Evolutionary conservation across 2,888 invertebrate species (phyloP).

Genomic region (Latheticus oryzae): DNA sequence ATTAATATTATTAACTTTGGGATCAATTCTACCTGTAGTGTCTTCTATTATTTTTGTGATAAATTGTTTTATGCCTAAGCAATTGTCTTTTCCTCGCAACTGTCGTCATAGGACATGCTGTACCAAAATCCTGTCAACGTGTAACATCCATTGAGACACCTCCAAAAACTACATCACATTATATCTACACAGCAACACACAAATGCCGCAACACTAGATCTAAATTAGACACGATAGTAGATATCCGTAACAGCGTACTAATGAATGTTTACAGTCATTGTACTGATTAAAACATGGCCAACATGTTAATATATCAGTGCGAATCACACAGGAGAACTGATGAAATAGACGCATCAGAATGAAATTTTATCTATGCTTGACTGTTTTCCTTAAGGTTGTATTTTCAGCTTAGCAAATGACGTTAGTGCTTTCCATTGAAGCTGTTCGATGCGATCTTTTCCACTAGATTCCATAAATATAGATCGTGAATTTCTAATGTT

Average conservation of each 20-base stretch:
- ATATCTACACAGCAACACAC: slow-evolving; percentile 1
- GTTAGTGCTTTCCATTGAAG: slow-evolving; percentile 23
- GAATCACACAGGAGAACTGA: slow-evolving; percentile 15
- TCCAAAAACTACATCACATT: slow-evolving; percentile 24
- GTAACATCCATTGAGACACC: slow-evolving; percentile 14
- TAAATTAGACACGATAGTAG: slow-evolving; percentile 12
- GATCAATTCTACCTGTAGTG: slow-evolving; percentile 44
- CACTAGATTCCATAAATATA: no score
- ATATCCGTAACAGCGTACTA: slow-evolving; percentile 17
- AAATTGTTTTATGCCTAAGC: slow-evolving; percentile 46
- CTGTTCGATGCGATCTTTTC: slow-evolving; percentile 18
- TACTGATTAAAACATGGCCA: slow-evolving; percentile 16
- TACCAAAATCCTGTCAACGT: no score
- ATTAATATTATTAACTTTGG: no score
- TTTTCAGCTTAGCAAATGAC: slow-evolving; percentile 28
- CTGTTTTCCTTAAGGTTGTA: slow-evolving; percentile 19
- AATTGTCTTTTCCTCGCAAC: slow-evolving; percentile 41
- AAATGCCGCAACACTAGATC: neutral
- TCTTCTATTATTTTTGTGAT: slow-evolving; percentile 48
- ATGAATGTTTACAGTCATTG: slow-evolving; percentile 18
- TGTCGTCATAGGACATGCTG: slow-evolving; percentile 40
- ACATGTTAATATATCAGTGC: slow-evolving; percentile 24
- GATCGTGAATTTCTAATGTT: slow-evolving; percentile 35
- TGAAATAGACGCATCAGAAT: slow-evolving; percentile 8
- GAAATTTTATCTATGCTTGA: slow-evolving; percentile 18